Conservation (phyloP, 2,113 vertebrate species). For the human (Homo sapiens) region GRCh38 chr22:37391501-37392000, state of each 20-base stretch:
- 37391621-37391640: background rate
- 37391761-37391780: background rate
- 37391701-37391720: background rate
- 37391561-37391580: background rate
- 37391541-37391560: background rate
- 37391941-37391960: background rate
- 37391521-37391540: background rate
- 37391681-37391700: background rate
- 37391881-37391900: background rate
- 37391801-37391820: background rate
- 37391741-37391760: background rate
- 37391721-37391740: background rate
- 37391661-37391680: background rate
- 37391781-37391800: background rate
- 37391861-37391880: background rate
- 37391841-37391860: rapidly evolving
- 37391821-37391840: background rate
- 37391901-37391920: background rate
- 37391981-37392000: background rate
- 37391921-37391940: background rate
- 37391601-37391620: background rate
- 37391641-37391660: rapidly evolving
- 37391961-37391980: background rate
- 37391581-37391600: background rate
- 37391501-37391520: rapidly evolving